These are phyloP conservation scores for Microchirus variegatus DNA, from an alignment of 2,797 vertebrate genomes.

Conservation along the genomic window DNA sequence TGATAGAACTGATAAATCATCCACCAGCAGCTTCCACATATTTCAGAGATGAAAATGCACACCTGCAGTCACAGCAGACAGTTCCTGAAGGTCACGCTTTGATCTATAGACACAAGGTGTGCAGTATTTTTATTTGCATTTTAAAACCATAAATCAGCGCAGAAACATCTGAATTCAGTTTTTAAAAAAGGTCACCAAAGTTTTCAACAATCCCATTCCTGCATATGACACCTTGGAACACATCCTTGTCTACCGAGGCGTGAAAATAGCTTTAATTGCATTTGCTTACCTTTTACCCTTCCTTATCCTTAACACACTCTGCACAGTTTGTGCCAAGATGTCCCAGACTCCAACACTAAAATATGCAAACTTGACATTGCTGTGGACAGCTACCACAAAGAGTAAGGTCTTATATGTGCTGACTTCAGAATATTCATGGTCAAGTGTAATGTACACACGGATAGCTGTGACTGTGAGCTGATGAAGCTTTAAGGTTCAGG, in stretches of 20 bases:
- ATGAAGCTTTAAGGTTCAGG: conserved; percentile 18
- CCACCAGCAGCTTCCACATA: neutral
- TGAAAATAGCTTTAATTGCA: conserved; percentile 42
- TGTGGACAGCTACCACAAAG: conserved; percentile 4
- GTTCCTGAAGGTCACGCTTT: conserved; percentile 32
- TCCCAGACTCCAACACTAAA: neutral
- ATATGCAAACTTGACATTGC: neutral
- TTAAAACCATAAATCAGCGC: conserved; percentile 19
- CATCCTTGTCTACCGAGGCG: conserved; percentile 8
- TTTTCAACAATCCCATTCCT: conserved; percentile 20
- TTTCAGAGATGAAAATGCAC: neutral
- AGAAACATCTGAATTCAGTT: conserved; percentile 10
- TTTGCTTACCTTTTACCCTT: conserved; percentile 41
- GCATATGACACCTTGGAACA: conserved; percentile 26
- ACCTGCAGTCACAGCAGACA: conserved; percentile 1
- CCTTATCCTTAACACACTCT: conserved; percentile 3
- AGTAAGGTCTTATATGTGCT: conserved; percentile 21
- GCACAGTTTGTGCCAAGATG: neutral
- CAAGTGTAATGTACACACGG: conserved; percentile 9
- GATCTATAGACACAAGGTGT: conserved; percentile 8
- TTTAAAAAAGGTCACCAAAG: neutral
- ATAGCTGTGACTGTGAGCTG: neutral
- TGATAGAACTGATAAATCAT: neutral
- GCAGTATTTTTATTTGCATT: neutral
- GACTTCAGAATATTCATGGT: conserved; percentile 30